Evolutionary conservation across 2,888 invertebrate species (phyloP), one percentile per base, ranked within the genome.

Genomic region (Dolichopus griseipennis): DNA sequence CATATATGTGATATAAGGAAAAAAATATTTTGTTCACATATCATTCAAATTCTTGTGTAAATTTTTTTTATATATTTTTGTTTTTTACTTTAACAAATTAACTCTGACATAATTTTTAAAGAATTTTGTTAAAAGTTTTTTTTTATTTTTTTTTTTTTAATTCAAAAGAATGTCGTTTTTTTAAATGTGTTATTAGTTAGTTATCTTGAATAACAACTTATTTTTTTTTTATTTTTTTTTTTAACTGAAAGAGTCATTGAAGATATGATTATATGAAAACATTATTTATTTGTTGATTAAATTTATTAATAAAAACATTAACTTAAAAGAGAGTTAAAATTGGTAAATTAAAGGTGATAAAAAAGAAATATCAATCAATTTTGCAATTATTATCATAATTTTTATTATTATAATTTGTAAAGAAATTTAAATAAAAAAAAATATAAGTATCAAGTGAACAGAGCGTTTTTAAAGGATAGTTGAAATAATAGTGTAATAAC

Each of bases 51-150:
- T 37, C 8, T 37, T 37, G 3, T 10, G 37, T 10, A 52, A 15
- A 52, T 2, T 10, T 43, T 9, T 43, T 43, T 43, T 12, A 43
- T 15, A 43, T 43, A 43, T 43, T 15, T n/a, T n/a, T n/a, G 43
- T 12, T 52, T 15, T 52, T 52, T 41, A 12, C 41, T 15, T 27
- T 52, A 52, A 52, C 52, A 52, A 52, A 52, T 52, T 52, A 52
- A 12, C 15, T 52, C 52, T 52, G 52, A 52, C 52, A 52, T 52
- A 52, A 52, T 52, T 52, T 52, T 52, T 12, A 52, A 52, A 52
- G 52, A 52, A 52, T 52, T 52, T 52, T 52, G 37, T 52, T 52
- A 52, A 43, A 52, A 18, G n/a, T 52, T 52, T 52, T 52, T 52
- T 52, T 52, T 9, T 52, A 2, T 52, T 52, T 52, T n/a, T 52